A percentile compares a stretch with the other conserved stretches of the same genome.
phyloP scores from a whole-genome alignment of 2,113 vertebrate genomes.

The Dissostichus mawsoni region DNA sequence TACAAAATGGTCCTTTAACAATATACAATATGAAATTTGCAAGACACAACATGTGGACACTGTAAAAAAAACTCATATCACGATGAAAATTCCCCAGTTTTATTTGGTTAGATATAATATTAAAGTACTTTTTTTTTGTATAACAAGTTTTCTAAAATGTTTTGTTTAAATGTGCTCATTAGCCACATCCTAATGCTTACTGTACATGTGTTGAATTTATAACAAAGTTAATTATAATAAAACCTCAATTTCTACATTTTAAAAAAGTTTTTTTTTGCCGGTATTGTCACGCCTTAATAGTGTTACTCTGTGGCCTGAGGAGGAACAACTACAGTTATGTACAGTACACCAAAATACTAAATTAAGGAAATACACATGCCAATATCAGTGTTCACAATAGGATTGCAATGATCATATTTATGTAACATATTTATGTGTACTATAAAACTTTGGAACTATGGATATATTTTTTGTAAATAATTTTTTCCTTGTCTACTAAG shows the following conservation, averaged over 20 bases:
- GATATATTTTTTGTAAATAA: not conserved
- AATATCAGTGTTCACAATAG: not conserved
- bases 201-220: too few species aligned
- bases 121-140: too few species aligned
- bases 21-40: not conserved
- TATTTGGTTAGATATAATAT: too few species aligned
- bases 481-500: not conserved
- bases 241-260: too few species aligned
- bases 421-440: not conserved
- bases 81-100: too few species aligned
- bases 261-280: too few species aligned
- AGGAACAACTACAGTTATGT: not conserved
- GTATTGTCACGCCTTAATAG: not conserved
- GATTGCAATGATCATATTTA: not conserved
- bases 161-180: too few species aligned
- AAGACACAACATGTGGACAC: not conserved
- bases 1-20: too few species aligned
- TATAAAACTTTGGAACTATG: not conserved
- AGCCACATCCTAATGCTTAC: too few species aligned
- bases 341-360: not conserved
- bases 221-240: too few species aligned
- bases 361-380: not conserved
- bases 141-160: too few species aligned
- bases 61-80: not conserved
- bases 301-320: not conserved